A percentile compares a stretch with the other conserved stretches of the same genome.
These are phyloP conservation scores for Lethocerus indicus DNA, from an alignment of 1,140 invertebrate genomes.

Conservation along the genomic window DNA sequence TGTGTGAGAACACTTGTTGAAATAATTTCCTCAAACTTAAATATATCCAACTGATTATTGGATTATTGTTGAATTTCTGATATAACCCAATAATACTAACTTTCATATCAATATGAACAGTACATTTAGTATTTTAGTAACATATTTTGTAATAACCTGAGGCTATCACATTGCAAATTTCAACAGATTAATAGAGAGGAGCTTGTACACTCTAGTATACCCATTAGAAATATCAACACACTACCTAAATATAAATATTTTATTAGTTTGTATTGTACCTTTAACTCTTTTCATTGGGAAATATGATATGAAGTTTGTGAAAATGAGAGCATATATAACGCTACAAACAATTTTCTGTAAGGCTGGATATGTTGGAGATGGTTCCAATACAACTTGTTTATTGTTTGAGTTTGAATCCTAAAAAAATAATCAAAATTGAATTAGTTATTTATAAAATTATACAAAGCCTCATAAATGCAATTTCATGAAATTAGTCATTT, in stretches of 20 bases:
- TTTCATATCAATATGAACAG: too few relatives aligned
- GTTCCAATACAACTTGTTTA: slow-evolving; percentile 32
- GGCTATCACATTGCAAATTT: not conserved
- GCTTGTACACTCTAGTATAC: too few relatives aligned
- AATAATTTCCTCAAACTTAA: too few relatives aligned
- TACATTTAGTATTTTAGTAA: too few relatives aligned
- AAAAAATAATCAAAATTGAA: slow-evolving; percentile 15
- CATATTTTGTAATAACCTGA: not conserved
- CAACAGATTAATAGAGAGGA: too few relatives aligned
- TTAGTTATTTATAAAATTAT: not conserved
- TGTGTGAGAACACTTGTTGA: too few relatives aligned
- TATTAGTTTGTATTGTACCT: too few relatives aligned
- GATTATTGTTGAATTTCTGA: too few relatives aligned
- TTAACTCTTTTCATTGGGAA: slow-evolving; percentile 45
- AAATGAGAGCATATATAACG: slow-evolving; percentile 42
- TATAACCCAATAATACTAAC: too few relatives aligned
- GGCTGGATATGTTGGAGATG: slow-evolving; percentile 40
- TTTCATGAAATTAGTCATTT: not conserved
- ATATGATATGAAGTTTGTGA: slow-evolving; percentile 39
- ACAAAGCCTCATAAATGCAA: not conserved
- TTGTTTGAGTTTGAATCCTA: slow-evolving; percentile 26
- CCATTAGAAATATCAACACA: too few relatives aligned
- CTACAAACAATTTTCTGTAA: slow-evolving; percentile 45
- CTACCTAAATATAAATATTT: too few relatives aligned
- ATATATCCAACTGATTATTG: too few relatives aligned